phyloP scores from a whole-genome alignment of 2,888 invertebrate genomes.

The Scaptomyza caliginosa region DNA sequence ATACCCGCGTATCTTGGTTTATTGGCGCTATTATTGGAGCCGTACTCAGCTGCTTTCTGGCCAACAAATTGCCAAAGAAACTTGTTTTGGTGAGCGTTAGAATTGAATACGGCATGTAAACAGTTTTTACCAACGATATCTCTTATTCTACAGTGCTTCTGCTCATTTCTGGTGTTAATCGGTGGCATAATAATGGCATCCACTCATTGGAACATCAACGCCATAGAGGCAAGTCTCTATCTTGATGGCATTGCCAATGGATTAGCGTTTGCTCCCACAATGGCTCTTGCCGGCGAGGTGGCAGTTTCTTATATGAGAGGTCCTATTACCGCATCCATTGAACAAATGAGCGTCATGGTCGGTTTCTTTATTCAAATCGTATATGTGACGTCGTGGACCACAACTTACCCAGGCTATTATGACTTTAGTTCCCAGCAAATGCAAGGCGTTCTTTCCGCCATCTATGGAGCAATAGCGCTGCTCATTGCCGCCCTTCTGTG shows the following conservation, averaged over 20 bases:
- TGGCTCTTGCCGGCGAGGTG: slow-evolving; percentile 77
- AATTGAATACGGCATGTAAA: rapidly evolving
- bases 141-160: slow-evolving; percentile 44
- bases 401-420: not conserved
- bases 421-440: slow-evolving; percentile 51
- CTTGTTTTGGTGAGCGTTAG: slow-evolving; percentile 59
- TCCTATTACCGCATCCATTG: slow-evolving; percentile 38
- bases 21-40: slow-evolving; percentile 77
- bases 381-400: slow-evolving; percentile 34
- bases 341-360: slow-evolving; percentile 49
- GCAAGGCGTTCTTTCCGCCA: slow-evolving; percentile 62
- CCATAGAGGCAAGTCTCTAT: slow-evolving; percentile 65
- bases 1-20: slow-evolving; percentile 75
- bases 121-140: not conserved
- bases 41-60: slow-evolving; percentile 53
- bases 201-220: slow-evolving; percentile 19
- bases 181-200: slow-evolving; percentile 66
- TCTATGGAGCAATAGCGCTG: slow-evolving; percentile 61
- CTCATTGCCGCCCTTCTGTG: slow-evolving; percentile 39
- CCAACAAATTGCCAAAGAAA: slow-evolving; percentile 70
- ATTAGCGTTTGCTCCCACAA: slow-evolving; percentile 67
- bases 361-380: slow-evolving; percentile 72
- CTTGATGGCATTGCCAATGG: slow-evolving; percentile 80
- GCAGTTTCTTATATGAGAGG: slow-evolving; percentile 66
- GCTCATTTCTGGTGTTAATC: slow-evolving; percentile 63